Evolutionary conservation across 2,797 vertebrate species (phyloP).

Genomic region (Tenualosa ilisha): DNA sequence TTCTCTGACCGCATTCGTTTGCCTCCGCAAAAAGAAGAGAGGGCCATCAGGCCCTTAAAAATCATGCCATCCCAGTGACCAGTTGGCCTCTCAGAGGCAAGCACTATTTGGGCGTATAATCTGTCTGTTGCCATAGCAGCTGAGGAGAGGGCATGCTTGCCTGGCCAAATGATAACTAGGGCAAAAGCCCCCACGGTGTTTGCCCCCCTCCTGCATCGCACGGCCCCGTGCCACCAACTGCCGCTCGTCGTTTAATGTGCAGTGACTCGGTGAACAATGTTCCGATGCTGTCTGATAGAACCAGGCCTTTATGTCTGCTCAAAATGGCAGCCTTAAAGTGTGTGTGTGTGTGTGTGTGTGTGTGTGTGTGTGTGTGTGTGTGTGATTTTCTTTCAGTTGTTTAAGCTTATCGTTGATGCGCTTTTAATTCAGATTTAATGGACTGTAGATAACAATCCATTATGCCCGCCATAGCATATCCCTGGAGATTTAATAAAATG

Average conservation of each 20-base stretch:
- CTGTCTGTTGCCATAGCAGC: constrained; percentile 58
- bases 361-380: neutral
- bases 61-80: constrained; percentile 31
- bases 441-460: constrained; percentile 16
- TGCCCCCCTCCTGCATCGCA: constrained; percentile 25
- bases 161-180: constrained; percentile 41
- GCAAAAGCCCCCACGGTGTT: constrained; percentile 34
- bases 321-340: constrained; percentile 5
- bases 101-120: constrained; percentile 34
- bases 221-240: constrained; percentile 30
- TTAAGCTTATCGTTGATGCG: neutral
- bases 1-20: neutral
- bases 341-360: constrained; percentile 4
- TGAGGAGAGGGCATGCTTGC: constrained; percentile 32
- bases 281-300: neutral
- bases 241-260: neutral
- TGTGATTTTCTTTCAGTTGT: neutral
- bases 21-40: neutral
- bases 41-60: constrained; percentile 7
- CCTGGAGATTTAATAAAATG: neutral
- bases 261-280: neutral
- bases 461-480: neutral
- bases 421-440: neutral
- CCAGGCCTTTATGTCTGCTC: neutral
- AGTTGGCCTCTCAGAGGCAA: constrained; percentile 31